Percentiles rank a stretch among this genome's conserved stretches.
phyloP scores from a whole-genome alignment of 2,113 vertebrate species.

The Odobenus rosmarus region DNA sequence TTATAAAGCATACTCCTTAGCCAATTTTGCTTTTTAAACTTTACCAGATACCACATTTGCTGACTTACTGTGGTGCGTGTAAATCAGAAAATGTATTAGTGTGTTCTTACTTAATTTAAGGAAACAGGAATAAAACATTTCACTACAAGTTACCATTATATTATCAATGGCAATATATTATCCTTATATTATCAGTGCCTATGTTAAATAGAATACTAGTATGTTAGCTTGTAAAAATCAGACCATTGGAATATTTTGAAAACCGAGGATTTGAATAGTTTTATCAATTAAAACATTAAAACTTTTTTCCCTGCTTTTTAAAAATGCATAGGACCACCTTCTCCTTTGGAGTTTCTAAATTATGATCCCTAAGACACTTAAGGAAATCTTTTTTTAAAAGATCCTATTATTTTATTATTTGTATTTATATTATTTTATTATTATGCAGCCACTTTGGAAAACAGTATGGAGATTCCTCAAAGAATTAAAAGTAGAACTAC shows the following conservation, averaged over 20 bases:
- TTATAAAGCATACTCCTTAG: not conserved
- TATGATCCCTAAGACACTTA: not conserved
- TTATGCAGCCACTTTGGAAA: no score
- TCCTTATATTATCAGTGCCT: not conserved
- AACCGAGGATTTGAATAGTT: not conserved
- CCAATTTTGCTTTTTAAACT: slow-evolving; percentile 22
- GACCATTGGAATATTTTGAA: not conserved
- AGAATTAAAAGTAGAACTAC: no score
- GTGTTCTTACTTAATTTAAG: not conserved
- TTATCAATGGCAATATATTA: not conserved
- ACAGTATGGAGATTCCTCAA: no score
- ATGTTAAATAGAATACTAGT: not conserved
- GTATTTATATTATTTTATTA: no score
- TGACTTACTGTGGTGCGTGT: slow-evolving; percentile 29
- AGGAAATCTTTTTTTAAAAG: no score
- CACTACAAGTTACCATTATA: not conserved
- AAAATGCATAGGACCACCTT: not conserved
- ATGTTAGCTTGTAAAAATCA: not conserved
- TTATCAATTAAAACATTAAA: not conserved
- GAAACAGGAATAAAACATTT: slow-evolving; percentile 7
- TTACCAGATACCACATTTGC: not conserved
- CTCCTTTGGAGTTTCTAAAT: not conserved
- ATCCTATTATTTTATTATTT: no score
- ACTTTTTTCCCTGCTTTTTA: not conserved
- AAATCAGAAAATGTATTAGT: slow-evolving; percentile 41